These are phyloP conservation scores for Gerris buenoi DNA, from an alignment of 1,140 invertebrate genomes.

Conservation along the genomic window DNA sequence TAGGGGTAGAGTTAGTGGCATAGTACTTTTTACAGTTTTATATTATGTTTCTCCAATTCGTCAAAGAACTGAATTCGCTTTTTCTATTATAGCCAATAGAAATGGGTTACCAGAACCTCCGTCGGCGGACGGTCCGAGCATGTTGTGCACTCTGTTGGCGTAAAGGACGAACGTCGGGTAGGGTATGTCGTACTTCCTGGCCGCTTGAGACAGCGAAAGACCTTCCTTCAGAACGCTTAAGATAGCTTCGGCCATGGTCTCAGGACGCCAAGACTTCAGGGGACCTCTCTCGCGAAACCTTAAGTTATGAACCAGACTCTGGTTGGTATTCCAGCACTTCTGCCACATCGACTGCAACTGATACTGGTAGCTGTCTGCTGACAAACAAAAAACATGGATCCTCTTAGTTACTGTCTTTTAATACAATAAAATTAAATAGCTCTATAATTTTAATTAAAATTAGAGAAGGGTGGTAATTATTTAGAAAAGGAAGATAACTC, in stretches of 20 bases:
- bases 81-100: not conserved
- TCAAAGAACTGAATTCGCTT: too few relatives aligned
- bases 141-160: slow-evolving; percentile 81
- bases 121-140: slow-evolving; percentile 76
- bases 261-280: slow-evolving; percentile 78
- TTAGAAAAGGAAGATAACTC: too few relatives aligned
- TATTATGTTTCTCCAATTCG: too few relatives aligned
- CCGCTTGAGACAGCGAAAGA: slow-evolving; percentile 72
- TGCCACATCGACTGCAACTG: slow-evolving; percentile 88
- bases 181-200: slow-evolving; percentile 81
- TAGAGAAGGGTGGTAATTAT: too few relatives aligned
- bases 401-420: too few relatives aligned
- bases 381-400: too few relatives aligned
- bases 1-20: too few relatives aligned
- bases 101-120: slow-evolving; percentile 54
- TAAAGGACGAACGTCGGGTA: slow-evolving; percentile 89
- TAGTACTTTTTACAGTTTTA: too few relatives aligned
- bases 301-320: slow-evolving; percentile 70
- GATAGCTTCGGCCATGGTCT: slow-evolving; percentile 86
- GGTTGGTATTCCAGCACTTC: slow-evolving; percentile 83
- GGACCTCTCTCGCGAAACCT: slow-evolving; percentile 80
- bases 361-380: slow-evolving; percentile 85
- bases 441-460: too few relatives aligned
- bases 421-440: not conserved
- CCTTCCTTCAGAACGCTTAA: slow-evolving; percentile 80